Evolutionary conservation across 2,113 vertebrate species (phyloP), one percentile per base, ranked within the genome.

Genomic region (Fulica atra): DNA sequence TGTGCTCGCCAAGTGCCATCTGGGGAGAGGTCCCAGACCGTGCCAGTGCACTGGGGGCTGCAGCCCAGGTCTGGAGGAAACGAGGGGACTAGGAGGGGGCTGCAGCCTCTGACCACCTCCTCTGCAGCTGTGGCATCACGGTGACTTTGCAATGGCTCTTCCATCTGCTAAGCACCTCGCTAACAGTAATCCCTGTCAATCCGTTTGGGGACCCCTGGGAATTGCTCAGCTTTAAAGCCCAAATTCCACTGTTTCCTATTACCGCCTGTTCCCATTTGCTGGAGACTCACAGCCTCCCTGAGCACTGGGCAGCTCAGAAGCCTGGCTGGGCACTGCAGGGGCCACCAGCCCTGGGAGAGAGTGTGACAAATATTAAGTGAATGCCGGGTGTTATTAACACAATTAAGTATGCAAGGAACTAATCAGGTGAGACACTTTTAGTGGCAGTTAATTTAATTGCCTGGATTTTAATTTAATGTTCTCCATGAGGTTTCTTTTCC

Each of bases 381-480:
- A 11, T 71, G 83, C 83, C 42, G 11, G 3, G 46, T 44, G n/a
- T 42, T 61, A 65, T 80, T 91, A 88, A 85, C 69, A 78, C 74
- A 93, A 96, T 97, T 95, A 95, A 85, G 63, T 61, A 90, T 92
- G 84, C 90, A 74, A 84, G 70, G 66, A 87, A n/a, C 85, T 96
- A 90, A 97, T 97, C 95, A 97, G 96, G 86, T 93, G 93, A 95
- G 96, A 89, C 0, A 5, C 84, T 97, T 95, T 77, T 83, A 92
- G 78, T 35, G 51, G 88, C 81, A 96, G 97, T 97, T 94, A 95
- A 96, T 96, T 92, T 96, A 97, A 94, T 94, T 92, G 93, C 44
- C 65, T 88, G 81, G 64, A 96, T 96, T 91, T 92, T 90, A 82
- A 93, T 92, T 73, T 84, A 76, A 89, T 54, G 25, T 74, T 71